These are phyloP conservation scores for Brachionus angularis DNA, from an alignment of 1,140 invertebrate genomes.

Conservation along the genomic window DNA sequence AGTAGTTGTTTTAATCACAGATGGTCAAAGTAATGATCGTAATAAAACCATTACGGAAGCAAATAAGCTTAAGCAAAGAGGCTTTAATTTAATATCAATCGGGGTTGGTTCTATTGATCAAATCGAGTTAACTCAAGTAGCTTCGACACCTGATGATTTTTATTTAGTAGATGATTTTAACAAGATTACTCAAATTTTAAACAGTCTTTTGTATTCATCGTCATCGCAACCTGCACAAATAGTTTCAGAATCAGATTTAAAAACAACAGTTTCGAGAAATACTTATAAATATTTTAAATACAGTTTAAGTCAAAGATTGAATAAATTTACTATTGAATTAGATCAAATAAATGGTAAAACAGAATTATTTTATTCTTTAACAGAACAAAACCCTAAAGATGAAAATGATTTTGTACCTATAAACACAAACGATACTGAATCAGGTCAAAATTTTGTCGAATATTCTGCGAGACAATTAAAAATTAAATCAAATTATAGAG, in stretches of 20 bases:
- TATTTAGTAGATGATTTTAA: not conserved
- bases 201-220: not conserved
- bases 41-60: not conserved
- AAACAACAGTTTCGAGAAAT: not conserved
- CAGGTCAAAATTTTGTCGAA: not conserved
- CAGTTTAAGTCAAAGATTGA: not conserved
- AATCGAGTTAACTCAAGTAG: not conserved
- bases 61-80: not conserved
- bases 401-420: not conserved
- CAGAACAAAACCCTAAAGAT: not conserved
- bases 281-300: constrained; percentile 12
- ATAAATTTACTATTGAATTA: constrained; percentile 4
- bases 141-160: not conserved
- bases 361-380: not conserved
- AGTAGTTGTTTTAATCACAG: constrained; percentile 14
- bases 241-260: not conserved
- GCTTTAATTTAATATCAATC: not conserved
- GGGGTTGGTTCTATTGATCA: constrained; percentile 5
- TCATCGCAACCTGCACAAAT: not conserved
- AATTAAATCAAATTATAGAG: not conserved
- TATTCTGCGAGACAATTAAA: not conserved
- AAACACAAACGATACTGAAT: not conserved
- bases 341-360: not conserved
- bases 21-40: not conserved
- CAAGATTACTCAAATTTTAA: not conserved